Evolutionary conservation across 2,797 vertebrate genomes (phyloP).

Genomic region (Acanthurus leucopareius): DNA sequence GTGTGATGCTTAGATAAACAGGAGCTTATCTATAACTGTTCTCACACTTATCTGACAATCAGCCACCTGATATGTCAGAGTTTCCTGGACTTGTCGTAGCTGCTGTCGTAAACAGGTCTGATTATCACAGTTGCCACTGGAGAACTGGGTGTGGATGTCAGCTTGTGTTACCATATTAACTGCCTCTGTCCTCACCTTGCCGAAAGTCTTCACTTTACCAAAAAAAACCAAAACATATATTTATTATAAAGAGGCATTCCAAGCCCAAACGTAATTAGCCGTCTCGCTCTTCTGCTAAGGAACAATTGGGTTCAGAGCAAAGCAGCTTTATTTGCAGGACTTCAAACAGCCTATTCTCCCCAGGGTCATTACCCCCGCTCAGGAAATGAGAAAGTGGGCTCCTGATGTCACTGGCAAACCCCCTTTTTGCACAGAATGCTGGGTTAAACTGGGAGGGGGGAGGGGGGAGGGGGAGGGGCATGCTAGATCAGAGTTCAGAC

Average conservation of each 20-base stretch:
- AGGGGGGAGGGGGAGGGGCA: conserved; percentile 47
- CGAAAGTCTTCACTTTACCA: background rate
- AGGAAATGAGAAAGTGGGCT: conserved; percentile 85
- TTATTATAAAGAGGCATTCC: conserved; percentile 33
- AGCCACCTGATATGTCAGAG: conserved; percentile 70
- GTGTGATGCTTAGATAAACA: conserved; percentile 57
- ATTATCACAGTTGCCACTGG: conserved; percentile 63
- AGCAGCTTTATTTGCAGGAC: conserved; percentile 70
- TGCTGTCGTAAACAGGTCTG: conserved; percentile 74
- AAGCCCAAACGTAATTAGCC: conserved; percentile 23
- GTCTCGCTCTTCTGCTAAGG: conserved; percentile 28
- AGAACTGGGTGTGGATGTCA: conserved; percentile 56
- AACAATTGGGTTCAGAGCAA: conserved; percentile 63
- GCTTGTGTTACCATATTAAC: conserved; percentile 28
- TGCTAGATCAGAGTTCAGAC: conserved; percentile 87
- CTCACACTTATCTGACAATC: conserved; percentile 78
- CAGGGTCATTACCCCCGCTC: conserved; percentile 77
- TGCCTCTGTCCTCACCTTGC: conserved; percentile 30
- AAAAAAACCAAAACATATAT: background rate
- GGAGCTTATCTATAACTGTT: conserved; percentile 68
- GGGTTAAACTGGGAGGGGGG: conserved; percentile 74
- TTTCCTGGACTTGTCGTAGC: conserved; percentile 68
- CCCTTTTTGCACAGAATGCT: conserved; percentile 69
- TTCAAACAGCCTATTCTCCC: conserved; percentile 76
- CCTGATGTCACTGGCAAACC: conserved; percentile 82